Evolutionary conservation across 2,888 invertebrate genomes (phyloP), one percentile per base, ranked within the genome.

Genomic region (Neoscelio sp.): DNA sequence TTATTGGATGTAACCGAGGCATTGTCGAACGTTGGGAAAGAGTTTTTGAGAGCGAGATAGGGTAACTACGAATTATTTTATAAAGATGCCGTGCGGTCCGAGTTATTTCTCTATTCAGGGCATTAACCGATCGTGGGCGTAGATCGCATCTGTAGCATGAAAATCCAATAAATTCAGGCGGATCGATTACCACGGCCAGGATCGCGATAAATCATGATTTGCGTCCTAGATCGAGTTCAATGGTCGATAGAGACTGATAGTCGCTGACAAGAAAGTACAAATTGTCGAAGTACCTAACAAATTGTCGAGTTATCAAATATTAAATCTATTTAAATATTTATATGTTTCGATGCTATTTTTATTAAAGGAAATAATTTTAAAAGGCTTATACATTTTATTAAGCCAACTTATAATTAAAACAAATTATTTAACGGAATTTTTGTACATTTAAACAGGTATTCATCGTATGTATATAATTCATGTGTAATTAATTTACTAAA

Each of bases 131-230:
- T 79, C 77, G 77, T 77, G 74, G 75, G 79, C 74, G 62, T 44
- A 77, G 77, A 79, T 79, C 78, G 76, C 70, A 74, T 79, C 70
- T 65, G 73, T 67, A 52, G 73, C 76, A 81, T 81, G 81, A 81
- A 81, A 79, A 78, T 64, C 78, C 78, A 76, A 78, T 81, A 81
- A 81, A 81, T 81, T 79, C 73, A 70, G 68, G 23, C 70, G 46
- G 81, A 81, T 81, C 81, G 78, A 81, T 80, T 80, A 80, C 78
- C 80, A 76, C 76, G 78, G 80, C 81, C 81, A 78, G 79, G 77
- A 78, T 80, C 78, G 70, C 76, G 73, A 82, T 80, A 80, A 80
- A 80, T 80, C 78, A 76, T 78, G 67, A 68, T 71, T 67, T 74
- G 76, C 68, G 74, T 52, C 44, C 78, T 62, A 77, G 79, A 81